These are phyloP conservation scores for Euspilapteryx auroguttella DNA, from an alignment of 2,888 invertebrate species.

Conservation along the genomic window DNA sequence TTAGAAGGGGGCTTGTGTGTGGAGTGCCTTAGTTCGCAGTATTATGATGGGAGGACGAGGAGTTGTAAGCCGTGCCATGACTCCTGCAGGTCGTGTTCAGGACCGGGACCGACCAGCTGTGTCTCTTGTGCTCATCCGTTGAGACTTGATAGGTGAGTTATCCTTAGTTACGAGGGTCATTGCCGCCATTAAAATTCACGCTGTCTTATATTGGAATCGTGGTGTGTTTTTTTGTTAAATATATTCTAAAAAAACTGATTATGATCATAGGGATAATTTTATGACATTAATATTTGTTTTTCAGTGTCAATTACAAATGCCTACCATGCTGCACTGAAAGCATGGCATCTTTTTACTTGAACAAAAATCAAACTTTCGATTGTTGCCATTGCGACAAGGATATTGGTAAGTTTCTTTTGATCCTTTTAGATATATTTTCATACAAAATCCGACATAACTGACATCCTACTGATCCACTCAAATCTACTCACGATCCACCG, in stretches of 20 bases:
- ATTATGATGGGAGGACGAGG: conserved; percentile 70
- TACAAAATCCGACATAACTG: too few relatives aligned
- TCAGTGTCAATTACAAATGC: conserved; percentile 73
- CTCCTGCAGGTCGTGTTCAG: conserved; percentile 71
- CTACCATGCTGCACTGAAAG: conserved; percentile 72
- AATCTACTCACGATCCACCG: too few relatives aligned
- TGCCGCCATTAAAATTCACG: too few relatives aligned
- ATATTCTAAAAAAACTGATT: too few relatives aligned
- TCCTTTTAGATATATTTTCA: too few relatives aligned
- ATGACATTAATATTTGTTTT: too few relatives aligned
- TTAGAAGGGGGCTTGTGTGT: conserved; percentile 72
- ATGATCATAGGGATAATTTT: too few relatives aligned
- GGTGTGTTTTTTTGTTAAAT: too few relatives aligned
- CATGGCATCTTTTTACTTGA: conserved; percentile 26
- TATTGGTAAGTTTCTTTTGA: conserved; percentile 51
- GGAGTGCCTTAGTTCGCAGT: conserved; percentile 75
- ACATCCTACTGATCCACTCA: too few relatives aligned
- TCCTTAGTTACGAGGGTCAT: neutral
- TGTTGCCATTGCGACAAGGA: conserved; percentile 74
- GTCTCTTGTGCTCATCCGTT: conserved; percentile 70
- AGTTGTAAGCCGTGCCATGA: conserved; percentile 72
- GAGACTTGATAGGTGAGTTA: conserved; percentile 64
- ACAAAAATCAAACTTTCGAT: conserved; percentile 30
- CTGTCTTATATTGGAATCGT: too few relatives aligned
- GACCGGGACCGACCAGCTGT: conserved; percentile 72